Evolutionary conservation across 2,797 vertebrate species (phyloP).

Genomic region (Brachyrhaphis roseni): DNA sequence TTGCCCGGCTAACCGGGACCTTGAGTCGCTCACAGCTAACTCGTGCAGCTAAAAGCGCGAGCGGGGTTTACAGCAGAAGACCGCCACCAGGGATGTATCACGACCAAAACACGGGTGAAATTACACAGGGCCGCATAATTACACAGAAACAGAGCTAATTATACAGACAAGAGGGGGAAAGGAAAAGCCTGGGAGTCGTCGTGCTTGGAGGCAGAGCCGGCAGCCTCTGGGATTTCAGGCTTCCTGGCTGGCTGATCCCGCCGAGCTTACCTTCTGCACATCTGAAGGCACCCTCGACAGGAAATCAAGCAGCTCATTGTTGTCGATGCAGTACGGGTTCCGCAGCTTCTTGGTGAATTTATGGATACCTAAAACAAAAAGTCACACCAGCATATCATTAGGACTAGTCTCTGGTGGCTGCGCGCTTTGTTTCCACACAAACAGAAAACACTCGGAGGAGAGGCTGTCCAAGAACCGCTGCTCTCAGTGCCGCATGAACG

Average conservation of each 20-base stretch:
- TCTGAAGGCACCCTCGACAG: constrained; percentile 97
- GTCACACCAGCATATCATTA: constrained; percentile 76
- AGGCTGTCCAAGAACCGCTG: constrained; percentile 50
- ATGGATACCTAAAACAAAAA: constrained; percentile 89
- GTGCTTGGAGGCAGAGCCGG: constrained; percentile 57
- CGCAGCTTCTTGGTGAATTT: constrained; percentile 99
- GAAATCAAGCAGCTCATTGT: constrained; percentile 97
- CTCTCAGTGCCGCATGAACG: constrained; percentile 3
- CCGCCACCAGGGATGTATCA: constrained; percentile 73
- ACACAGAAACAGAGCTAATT: constrained; percentile 73
- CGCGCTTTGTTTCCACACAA: constrained; percentile 73
- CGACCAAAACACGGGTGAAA: constrained; percentile 74
- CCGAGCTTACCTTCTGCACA: constrained; percentile 91
- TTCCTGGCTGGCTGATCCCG: constrained; percentile 73
- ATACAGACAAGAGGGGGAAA: constrained; percentile 63
- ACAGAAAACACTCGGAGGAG: constrained; percentile 50
- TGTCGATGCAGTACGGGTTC: constrained; percentile 95
- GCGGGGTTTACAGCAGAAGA: constrained; percentile 54
- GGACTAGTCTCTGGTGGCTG: constrained; percentile 60
- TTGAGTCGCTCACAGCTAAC: background rate
- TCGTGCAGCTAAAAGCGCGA: background rate
- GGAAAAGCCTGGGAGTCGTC: constrained; percentile 73
- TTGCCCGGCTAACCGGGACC: background rate
- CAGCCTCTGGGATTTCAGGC: constrained; percentile 69
- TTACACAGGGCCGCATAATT: constrained; percentile 74